Percentiles rank a stretch among this genome's conserved stretches.
These are phyloP conservation scores for Oriolus oriolus DNA, from an alignment of 2,113 vertebrate species.

Conservation along the genomic window DNA sequence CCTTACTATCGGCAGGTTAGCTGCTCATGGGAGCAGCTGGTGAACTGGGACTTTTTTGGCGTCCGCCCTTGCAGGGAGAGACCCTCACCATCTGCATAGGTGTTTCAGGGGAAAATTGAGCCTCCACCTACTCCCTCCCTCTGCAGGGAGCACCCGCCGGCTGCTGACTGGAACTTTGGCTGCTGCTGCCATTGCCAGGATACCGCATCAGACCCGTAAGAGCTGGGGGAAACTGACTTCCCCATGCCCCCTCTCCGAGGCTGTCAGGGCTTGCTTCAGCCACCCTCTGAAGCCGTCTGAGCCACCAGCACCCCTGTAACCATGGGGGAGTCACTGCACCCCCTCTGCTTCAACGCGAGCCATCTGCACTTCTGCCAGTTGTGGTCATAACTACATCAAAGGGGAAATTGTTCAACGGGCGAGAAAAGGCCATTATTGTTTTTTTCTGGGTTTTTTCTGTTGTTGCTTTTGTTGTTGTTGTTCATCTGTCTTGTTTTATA, in stretches of 20 bases:
- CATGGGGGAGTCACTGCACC: fast-evolving
- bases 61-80: fast-evolving
- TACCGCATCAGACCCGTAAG: fast-evolving
- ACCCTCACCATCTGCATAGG: fast-evolving
- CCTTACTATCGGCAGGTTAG: neutral
- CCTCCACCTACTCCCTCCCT: no score
- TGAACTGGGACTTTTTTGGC: neutral
- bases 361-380: no score
- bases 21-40: fast-evolving
- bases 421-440: neutral
- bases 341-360: fast-evolving
- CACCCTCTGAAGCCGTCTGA: fast-evolving
- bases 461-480: neutral
- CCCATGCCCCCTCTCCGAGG: fast-evolving
- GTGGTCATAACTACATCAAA: neutral
- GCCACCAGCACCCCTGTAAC: neutral
- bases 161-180: no score
- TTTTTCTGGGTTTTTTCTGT: no score
- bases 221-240: no score
- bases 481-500: neutral
- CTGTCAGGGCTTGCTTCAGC: fast-evolving
- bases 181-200: neutral
- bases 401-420: fast-evolving
- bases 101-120: neutral
- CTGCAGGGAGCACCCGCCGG: fast-evolving